Base-by-base conservation (phyloP, 2,888 invertebrate genomes). In the Drosophila melanosoma region DNA sequence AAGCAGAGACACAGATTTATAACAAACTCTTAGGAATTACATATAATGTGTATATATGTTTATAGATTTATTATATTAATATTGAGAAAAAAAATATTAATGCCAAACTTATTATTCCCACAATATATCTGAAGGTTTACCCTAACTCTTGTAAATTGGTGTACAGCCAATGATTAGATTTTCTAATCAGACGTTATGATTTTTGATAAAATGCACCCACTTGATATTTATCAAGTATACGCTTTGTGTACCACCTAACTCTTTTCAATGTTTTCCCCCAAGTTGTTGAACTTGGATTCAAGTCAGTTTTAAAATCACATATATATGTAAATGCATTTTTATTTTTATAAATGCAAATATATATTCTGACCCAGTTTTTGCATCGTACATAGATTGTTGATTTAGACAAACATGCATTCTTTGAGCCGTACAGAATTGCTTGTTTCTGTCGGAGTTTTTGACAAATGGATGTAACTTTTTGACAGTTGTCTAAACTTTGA, bases 401-500 rank as follows among this genome's bases (percentile, higher is more conserved):
- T 74, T 67, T 64, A 67, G 60, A 66, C 45, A 74, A 26, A 52
- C 60, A 68, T 53, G 53, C 57, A 35, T 56, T 53, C 38, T 54
- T 32, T 54, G 59, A 36, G 52, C 60, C 61, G 54, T 32, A 56
- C 26, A 58, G 11, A 40, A 54, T 29, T 60, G 67, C 63, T 58
- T 48, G 36, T 42, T 3, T 23, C 35, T 62, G 45, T 62, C 52
- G n/a, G 33, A 42, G 23, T 62, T 79, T 77, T 76, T 67, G 81
- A 80, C 66, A 76, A 26, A 26, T 58, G 66, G 60, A 63, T 42
- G 58, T 63, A 35, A 48, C 38, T 57, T 63, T 60, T 57, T 70
- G 61, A 53, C 81, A 80, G 51, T 64, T 49, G 69, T 48, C 54
- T 69, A 51, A 69, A 29, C 29, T 61, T 58, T 58, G 38, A 68